Evolutionary conservation across 2,113 vertebrate species (phyloP).

Genomic region (Salvelinus fontinalis): DNA sequence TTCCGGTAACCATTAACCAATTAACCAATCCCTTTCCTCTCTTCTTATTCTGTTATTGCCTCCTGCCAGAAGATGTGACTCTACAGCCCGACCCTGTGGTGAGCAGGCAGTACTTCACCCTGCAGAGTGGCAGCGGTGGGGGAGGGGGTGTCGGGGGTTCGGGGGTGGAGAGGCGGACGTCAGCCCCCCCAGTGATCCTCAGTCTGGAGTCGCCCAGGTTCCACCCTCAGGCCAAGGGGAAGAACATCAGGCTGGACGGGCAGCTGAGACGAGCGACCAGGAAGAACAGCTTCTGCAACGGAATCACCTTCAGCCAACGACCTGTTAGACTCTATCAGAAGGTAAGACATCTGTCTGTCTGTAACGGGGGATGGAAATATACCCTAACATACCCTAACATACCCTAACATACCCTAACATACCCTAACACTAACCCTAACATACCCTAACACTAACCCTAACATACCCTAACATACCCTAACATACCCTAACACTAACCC

Average conservation of each 20-base stretch:
- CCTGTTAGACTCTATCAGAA: conserved; percentile 95
- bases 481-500: no score
- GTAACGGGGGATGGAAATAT: no score
- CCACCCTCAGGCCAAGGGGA: conserved; percentile 94
- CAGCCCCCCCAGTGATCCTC: conserved; percentile 70
- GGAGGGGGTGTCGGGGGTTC: conserved; percentile 76
- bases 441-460: no score
- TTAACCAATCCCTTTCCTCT: neutral
- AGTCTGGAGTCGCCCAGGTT: conserved; percentile 86
- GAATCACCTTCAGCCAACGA: conserved; percentile 93
- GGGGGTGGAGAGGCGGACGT: conserved; percentile 81
- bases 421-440: no score
- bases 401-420: no score
- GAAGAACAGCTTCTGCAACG: conserved; percentile 97
- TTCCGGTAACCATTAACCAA: neutral
- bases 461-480: no score
- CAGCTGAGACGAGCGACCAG: conserved; percentile 90
- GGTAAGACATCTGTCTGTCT: conserved; percentile 32
- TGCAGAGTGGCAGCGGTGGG: no score
- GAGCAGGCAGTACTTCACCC: conserved; percentile 85
- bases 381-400: no score
- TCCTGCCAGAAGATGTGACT: conserved; percentile 76
- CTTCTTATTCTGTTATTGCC: conserved; percentile 22
- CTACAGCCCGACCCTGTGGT: conserved; percentile 84
- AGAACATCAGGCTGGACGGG: conserved; percentile 91